These are phyloP conservation scores for Toxonevra muliebris DNA, from an alignment of 2,888 invertebrate species.

Conservation along the genomic window DNA sequence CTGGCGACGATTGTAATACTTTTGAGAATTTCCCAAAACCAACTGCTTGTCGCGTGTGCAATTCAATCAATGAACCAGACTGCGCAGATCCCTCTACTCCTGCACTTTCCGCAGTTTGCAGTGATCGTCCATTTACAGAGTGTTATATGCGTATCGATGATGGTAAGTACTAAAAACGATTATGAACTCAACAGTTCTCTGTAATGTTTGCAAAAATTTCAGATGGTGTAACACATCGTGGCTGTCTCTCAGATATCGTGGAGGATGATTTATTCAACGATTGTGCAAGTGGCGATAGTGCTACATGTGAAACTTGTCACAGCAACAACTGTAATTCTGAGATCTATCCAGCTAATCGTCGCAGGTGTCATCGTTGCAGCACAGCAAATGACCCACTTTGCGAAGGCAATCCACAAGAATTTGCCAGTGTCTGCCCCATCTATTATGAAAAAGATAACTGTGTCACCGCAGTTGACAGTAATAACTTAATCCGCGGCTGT, in stretches of 20 bases:
- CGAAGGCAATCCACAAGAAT: slow-evolving; percentile 41
- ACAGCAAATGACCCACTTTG: slow-evolving; percentile 47
- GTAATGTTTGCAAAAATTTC: slow-evolving; percentile 6
- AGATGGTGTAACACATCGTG: slow-evolving; percentile 52
- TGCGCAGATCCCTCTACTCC: slow-evolving; percentile 41
- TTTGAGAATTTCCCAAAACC: slow-evolving; percentile 39
- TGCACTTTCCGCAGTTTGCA: slow-evolving; percentile 20
- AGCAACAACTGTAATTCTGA: slow-evolving; percentile 47
- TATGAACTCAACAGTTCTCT: not conserved
- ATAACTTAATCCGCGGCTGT: slow-evolving; percentile 54
- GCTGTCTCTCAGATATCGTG: slow-evolving; percentile 47
- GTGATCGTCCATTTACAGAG: slow-evolving; percentile 44
- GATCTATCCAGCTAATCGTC: slow-evolving; percentile 51
- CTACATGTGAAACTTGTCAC: slow-evolving; percentile 46
- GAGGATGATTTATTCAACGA: slow-evolving; percentile 45
- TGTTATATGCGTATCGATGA: slow-evolving; percentile 46
- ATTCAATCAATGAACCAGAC: slow-evolving; percentile 39
- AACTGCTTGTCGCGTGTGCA: slow-evolving; percentile 46
- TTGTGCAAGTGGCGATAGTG: slow-evolving; percentile 43
- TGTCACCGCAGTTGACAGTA: slow-evolving; percentile 47
- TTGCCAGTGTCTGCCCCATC: slow-evolving; percentile 43
- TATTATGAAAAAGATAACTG: slow-evolving; percentile 49
- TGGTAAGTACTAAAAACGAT: slow-evolving; percentile 40
- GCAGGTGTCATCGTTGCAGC: slow-evolving; percentile 52
- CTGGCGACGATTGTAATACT: slow-evolving; percentile 50